A percentile compares a stretch with the other conserved stretches of the same genome.
phyloP scores from a whole-genome alignment of 2,113 vertebrate species.

The Heterotis niloticus region DNA sequence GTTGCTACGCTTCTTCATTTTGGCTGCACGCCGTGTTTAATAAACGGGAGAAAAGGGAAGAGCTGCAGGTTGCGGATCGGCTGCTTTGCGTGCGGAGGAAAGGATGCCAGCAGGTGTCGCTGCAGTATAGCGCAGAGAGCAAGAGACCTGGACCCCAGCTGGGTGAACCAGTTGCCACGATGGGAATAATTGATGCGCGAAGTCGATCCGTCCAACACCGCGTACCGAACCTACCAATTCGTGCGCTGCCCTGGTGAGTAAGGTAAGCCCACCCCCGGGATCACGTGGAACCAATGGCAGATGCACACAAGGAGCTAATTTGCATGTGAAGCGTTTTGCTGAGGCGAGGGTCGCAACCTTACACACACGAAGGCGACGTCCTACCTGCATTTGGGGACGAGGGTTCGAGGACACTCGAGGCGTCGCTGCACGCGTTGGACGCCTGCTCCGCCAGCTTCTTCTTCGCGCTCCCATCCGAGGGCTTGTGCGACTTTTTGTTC shows the following conservation, averaged over 20 bases:
- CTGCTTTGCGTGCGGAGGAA: background rate
- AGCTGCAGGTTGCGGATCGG: too few species aligned
- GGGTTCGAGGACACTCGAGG: slow-evolving; percentile 79
- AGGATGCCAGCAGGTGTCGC: slow-evolving; percentile 5
- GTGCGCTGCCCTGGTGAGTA: background rate
- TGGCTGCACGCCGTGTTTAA: background rate
- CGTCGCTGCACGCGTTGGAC: slow-evolving; percentile 83
- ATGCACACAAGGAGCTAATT: background rate
- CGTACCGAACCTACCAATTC: background rate
- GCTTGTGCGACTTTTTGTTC: slow-evolving; percentile 98
- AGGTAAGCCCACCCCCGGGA: background rate
- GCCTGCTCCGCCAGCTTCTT: slow-evolving; percentile 87
- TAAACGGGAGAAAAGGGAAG: slow-evolving; percentile 11
- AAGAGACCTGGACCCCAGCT: background rate
- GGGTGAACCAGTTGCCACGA: background rate
- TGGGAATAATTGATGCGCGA: background rate
- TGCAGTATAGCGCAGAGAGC: background rate
- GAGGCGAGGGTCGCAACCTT: too few species aligned
- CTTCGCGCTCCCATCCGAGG: slow-evolving; percentile 75
- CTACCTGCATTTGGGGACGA: slow-evolving; percentile 85
- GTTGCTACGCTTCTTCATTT: background rate
- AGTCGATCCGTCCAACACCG: background rate
- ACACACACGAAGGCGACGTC: background rate
- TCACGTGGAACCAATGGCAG: background rate
- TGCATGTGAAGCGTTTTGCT: background rate